These are phyloP conservation scores for Xenopus tropicalis DNA, from an alignment of 2,113 vertebrate genomes.

Conservation along the genomic window UCB_Xtro_10.0 CM004443.2:110690501-110691000, in stretches of 20 bases:
- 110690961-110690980: too few species aligned
- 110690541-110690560: conserved; percentile 63
- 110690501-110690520: conserved; percentile 98
- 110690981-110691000: too few species aligned
- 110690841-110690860: background rate
- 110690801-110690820: background rate
- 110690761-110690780: background rate
- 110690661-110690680: background rate
- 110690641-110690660: background rate
- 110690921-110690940: too few species aligned
- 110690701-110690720: conserved; percentile 17
- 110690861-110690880: too few species aligned
- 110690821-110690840: conserved; percentile 22
- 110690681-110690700: background rate
- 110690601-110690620: too few species aligned
- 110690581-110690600: background rate
- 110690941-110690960: too few species aligned
- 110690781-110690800: background rate
- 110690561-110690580: background rate
- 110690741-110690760: conserved; percentile 15
- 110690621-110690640: background rate
- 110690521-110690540: conserved; percentile 98
- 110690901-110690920: too few species aligned
- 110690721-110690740: conserved; percentile 23
- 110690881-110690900: too few species aligned